Percentiles rank a stretch among this genome's conserved stretches.
phyloP scores from a whole-genome alignment of 1,140 invertebrate genomes.

The Bradysia coprophila region DNA sequence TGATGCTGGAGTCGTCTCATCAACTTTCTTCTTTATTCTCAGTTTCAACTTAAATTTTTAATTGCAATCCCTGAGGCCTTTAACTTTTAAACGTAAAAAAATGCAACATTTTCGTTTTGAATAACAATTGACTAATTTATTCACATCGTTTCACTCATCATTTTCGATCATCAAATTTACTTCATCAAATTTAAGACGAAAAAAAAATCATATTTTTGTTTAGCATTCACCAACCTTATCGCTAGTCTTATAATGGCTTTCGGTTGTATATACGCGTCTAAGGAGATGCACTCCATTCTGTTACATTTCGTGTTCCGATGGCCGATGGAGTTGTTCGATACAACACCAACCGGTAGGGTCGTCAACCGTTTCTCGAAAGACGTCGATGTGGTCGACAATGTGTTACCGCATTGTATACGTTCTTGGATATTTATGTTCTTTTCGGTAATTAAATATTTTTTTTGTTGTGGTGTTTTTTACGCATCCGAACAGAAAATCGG shows the following conservation, averaged over 20 bases:
- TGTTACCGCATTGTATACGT: constrained; percentile 22
- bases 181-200: too few species aligned
- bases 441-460: constrained; percentile 15
- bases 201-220: too few species aligned
- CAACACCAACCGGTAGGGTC: constrained; percentile 55
- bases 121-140: too few species aligned
- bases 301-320: constrained; percentile 40
- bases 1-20: too few species aligned
- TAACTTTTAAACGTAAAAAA: too few species aligned
- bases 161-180: too few species aligned
- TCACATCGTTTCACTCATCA: too few species aligned
- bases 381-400: constrained; percentile 43
- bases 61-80: too few species aligned
- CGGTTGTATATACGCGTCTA: constrained; percentile 18
- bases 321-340: constrained; percentile 59
- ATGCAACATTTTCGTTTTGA: too few species aligned
- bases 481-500: not conserved
- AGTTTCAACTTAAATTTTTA: too few species aligned
- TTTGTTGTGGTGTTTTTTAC: not conserved
- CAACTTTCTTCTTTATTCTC: too few species aligned
- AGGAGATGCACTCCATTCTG: constrained; percentile 34
- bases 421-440: constrained; percentile 18
- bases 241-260: constrained; percentile 19
- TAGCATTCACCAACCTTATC: constrained; percentile 5
- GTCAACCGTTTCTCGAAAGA: constrained; percentile 61